Percentiles rank a stretch among this genome's conserved stretches.
Conservation (phyloP, 2,113 vertebrate genomes). For the Laticauda laticaudata region DNA sequence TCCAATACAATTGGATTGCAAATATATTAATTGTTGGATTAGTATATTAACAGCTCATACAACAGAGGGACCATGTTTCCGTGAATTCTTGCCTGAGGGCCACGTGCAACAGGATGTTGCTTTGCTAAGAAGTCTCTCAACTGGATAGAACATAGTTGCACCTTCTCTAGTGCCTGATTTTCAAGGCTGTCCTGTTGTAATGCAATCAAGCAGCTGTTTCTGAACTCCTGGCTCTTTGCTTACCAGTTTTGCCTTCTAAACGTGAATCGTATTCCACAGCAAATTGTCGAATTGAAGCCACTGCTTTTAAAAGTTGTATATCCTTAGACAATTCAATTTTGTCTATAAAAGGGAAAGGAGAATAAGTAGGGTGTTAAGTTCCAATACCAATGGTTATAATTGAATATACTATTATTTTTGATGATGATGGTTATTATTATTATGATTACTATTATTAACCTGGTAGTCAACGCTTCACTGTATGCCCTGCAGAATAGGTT, state of each 20-base stretch:
- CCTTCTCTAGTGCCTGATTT: background rate
- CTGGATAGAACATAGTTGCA: background rate
- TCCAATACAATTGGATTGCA: too few species aligned
- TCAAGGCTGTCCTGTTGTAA: background rate
- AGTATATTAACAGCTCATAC: background rate
- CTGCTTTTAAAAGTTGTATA: fast-evolving
- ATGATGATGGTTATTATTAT: too few species aligned
- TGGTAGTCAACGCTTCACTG: background rate
- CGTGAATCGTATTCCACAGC: background rate
- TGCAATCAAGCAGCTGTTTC: background rate
- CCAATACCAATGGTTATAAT: background rate
- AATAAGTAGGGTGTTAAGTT: background rate
- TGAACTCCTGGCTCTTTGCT: background rate
- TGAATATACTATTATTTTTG: background rate
- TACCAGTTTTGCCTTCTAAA: background rate
- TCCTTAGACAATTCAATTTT: fast-evolving
- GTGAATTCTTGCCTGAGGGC: background rate
- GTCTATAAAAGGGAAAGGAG: background rate
- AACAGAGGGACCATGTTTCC: background rate
- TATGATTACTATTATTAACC: too few species aligned
- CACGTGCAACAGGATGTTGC: background rate
- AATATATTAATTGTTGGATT: too few species aligned
- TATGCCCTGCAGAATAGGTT: background rate
- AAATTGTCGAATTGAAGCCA: background rate
- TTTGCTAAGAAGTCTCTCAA: background rate